Conservation (phyloP, 2,113 vertebrate genomes). For the Orientallactaga bullata region DNA sequence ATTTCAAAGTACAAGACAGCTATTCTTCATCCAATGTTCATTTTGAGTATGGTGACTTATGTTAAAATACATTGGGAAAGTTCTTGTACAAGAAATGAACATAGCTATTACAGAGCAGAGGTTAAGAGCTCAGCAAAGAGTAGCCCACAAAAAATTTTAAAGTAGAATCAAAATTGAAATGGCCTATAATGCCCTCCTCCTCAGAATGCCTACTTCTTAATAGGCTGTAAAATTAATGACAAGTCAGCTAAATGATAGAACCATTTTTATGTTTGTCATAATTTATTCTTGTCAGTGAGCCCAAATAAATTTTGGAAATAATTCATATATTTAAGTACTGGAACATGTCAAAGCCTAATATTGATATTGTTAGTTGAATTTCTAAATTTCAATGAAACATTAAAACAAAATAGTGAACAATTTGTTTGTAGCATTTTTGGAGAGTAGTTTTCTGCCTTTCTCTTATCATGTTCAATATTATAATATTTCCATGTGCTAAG, state of each 20-base stretch:
- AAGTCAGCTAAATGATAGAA: not conserved
- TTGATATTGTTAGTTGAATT: not conserved
- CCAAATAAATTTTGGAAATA: not conserved
- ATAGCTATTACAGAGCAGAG: not conserved
- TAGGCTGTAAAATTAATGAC: not conserved
- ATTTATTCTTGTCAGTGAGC: not conserved
- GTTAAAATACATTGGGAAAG: not conserved
- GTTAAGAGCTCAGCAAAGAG: not conserved
- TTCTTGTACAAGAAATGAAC: not conserved
- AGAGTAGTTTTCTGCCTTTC: not conserved
- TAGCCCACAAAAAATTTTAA: not conserved
- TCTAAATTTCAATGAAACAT: not conserved
- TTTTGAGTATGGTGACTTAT: not conserved
- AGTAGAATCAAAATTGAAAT: not conserved
- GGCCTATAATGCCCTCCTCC: not conserved
- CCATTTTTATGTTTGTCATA: not conserved
- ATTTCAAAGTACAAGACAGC: not conserved
- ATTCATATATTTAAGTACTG: not conserved
- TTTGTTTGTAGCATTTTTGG: not conserved
- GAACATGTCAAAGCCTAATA: not conserved
- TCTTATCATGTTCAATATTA: not conserved
- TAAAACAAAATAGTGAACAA: not conserved
- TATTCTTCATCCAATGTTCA: not conserved
- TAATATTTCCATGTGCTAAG: not conserved
- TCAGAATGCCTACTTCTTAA: not conserved